Evolutionary conservation across 2,797 vertebrate species (phyloP).

Genomic region (Ibycter americanus): DNA sequence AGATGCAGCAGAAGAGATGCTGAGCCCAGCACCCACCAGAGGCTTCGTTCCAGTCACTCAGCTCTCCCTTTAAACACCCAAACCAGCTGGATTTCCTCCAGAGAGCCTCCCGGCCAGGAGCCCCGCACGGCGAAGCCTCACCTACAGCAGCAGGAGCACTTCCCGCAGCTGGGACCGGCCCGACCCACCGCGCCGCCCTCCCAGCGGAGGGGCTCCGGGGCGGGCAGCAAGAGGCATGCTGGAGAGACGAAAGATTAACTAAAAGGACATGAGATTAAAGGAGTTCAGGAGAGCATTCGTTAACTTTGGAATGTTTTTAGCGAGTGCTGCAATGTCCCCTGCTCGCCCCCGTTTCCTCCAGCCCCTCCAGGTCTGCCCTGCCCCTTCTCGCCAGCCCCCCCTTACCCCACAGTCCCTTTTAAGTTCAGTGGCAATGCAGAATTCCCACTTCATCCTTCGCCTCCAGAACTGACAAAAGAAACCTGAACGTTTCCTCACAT

Average conservation of each 20-base stretch:
- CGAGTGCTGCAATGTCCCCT: not conserved
- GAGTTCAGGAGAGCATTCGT: not conserved
- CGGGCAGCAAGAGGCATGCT: not conserved
- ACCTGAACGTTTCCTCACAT: fast-evolving
- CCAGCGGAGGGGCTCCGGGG: not conserved
- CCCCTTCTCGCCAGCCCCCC: not conserved
- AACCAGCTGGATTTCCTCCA: not conserved
- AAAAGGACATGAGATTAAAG: not conserved
- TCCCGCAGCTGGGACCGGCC: not conserved
- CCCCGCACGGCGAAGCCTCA: not conserved
- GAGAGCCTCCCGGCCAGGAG: not conserved
- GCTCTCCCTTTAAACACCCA: not conserved
- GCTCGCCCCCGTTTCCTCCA: not conserved
- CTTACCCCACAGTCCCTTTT: too few relatives aligned
- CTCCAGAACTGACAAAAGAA: not conserved
- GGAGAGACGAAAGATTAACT: not conserved
- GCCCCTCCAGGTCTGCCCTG: not conserved
- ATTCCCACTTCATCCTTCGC: not conserved
- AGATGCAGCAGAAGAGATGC: not conserved
- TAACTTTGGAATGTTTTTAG: not conserved
- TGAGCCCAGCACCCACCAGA: not conserved
- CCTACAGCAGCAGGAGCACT: not conserved
- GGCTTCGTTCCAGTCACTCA: not conserved
- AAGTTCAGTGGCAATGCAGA: not conserved
- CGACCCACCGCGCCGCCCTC: not conserved